A percentile compares a stretch with the other conserved stretches of the same genome.
Evolutionary conservation across 2,888 invertebrate species (phyloP).

Genomic region (Caradrina kadenii): DNA sequence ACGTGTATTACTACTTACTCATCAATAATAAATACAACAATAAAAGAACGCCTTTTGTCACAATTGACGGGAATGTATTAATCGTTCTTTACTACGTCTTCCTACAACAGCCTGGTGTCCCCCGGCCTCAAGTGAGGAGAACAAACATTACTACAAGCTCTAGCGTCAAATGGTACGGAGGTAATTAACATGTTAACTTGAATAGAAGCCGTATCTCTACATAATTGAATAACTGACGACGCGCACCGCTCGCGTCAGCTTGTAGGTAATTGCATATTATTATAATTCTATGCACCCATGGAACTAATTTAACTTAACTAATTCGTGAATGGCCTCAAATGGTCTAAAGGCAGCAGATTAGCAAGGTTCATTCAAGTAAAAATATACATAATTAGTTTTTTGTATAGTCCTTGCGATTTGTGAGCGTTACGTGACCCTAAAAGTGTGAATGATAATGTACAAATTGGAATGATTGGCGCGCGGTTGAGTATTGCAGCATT

Average conservation of each 20-base stretch:
- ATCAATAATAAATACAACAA: no score
- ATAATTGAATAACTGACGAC: conserved; percentile 46
- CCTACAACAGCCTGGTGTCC: background rate
- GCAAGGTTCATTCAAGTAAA: background rate
- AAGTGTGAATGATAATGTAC: background rate
- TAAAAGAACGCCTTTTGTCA: background rate
- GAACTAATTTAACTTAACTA: conserved; percentile 18
- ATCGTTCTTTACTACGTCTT: background rate
- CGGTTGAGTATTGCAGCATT: background rate
- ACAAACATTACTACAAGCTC: conserved; percentile 21
- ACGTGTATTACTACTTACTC: no score
- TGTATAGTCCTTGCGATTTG: no score
- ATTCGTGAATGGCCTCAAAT: conserved; percentile 8
- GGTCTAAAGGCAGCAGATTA: conserved; percentile 17
- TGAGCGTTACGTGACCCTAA: background rate
- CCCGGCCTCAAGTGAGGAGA: background rate
- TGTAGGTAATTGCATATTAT: conserved; percentile 49
- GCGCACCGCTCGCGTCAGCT: conserved; percentile 25
- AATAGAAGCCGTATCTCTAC: conserved; percentile 40
- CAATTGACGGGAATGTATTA: background rate
- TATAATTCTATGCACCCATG: conserved; percentile 33
- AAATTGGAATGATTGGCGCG: background rate
- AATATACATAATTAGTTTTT: background rate
- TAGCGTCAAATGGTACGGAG: conserved; percentile 28
- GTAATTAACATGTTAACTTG: conserved; percentile 48